Percentiles rank a stretch among this genome's conserved stretches.
phyloP scores from a whole-genome alignment of 2,888 invertebrate genomes.

The Drosophila cracens region DNA sequence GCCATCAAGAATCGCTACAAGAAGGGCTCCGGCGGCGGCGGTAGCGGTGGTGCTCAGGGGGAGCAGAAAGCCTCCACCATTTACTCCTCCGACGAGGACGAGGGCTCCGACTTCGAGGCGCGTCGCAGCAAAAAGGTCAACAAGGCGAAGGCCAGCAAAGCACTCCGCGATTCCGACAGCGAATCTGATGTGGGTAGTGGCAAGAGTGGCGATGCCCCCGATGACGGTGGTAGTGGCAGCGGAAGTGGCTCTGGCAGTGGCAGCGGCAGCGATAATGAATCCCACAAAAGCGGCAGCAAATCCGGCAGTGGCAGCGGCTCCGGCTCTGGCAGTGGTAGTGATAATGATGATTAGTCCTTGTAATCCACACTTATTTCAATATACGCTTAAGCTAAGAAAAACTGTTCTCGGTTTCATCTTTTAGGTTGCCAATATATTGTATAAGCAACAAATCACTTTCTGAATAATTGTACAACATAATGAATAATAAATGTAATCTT shows the following conservation, averaged over 20 bases:
- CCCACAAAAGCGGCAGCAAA: slow-evolving; percentile 53
- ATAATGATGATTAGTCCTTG: slow-evolving; percentile 58
- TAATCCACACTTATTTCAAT: neutral
- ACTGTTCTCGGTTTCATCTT: neutral
- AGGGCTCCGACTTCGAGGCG: slow-evolving; percentile 92
- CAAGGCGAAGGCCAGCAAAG: slow-evolving; percentile 91
- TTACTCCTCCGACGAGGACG: slow-evolving; percentile 93
- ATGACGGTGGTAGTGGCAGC: slow-evolving; percentile 51
- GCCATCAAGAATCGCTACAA: slow-evolving; percentile 98
- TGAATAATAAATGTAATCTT: neutral
- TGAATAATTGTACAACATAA: neutral
- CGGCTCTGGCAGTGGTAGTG: slow-evolving; percentile 59
- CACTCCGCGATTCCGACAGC: slow-evolving; percentile 91
- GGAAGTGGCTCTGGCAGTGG: slow-evolving; percentile 57
- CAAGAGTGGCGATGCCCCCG: slow-evolving; percentile 66
- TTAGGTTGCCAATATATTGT: neutral
- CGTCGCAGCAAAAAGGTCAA: slow-evolving; percentile 90
- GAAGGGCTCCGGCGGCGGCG: slow-evolving; percentile 85
- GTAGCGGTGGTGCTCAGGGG: slow-evolving; percentile 20
- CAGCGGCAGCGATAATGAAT: slow-evolving; percentile 60
- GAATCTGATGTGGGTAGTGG: slow-evolving; percentile 84
- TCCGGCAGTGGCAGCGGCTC: slow-evolving; percentile 60
- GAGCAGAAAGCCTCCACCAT: slow-evolving; percentile 87
- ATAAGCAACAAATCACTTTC: neutral
- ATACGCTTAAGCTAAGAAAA: neutral